Conservation (phyloP, 2,888 invertebrate genomes). For the Agonopterix subpropinquella region DNA sequence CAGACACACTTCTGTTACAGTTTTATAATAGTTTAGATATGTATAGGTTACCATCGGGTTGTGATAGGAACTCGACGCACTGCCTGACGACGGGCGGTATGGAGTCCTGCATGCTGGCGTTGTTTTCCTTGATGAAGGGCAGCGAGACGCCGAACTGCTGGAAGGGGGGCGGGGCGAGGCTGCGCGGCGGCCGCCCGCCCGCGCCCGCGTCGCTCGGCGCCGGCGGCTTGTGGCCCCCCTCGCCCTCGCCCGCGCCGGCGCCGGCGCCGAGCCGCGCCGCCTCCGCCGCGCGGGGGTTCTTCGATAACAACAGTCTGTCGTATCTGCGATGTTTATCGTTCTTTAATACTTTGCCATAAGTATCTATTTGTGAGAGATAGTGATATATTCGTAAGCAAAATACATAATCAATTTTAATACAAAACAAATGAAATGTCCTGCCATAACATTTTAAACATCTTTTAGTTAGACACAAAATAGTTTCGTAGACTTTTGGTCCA, state of each 20-base stretch:
- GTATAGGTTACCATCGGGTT: constrained; percentile 86
- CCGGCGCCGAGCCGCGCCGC: constrained; percentile 24
- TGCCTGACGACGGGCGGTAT: constrained; percentile 96
- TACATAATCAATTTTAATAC: no score
- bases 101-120: constrained; percentile 81
- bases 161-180: constrained; percentile 71
- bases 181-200: constrained; percentile 21
- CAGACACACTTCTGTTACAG: no score
- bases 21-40: no score
- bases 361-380: no score
- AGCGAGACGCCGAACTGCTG: constrained; percentile 98
- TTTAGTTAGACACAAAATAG: no score
- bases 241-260: not conserved
- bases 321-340: constrained; percentile 69
- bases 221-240: constrained; percentile 9
- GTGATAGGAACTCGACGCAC: constrained; percentile 92
- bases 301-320: constrained; percentile 82
- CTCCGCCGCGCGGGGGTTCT: constrained; percentile 63
- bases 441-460: no score
- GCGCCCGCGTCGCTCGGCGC: constrained; percentile 15
- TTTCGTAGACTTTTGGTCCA: no score
- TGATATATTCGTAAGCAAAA: no score
- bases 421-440: no score
- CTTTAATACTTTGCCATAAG: not conserved
- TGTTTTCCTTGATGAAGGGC: constrained; percentile 92